Percentiles rank a stretch among this genome's conserved stretches.
Conservation (phyloP, 2,113 vertebrate genomes). For the Bos javanicus region DNA sequence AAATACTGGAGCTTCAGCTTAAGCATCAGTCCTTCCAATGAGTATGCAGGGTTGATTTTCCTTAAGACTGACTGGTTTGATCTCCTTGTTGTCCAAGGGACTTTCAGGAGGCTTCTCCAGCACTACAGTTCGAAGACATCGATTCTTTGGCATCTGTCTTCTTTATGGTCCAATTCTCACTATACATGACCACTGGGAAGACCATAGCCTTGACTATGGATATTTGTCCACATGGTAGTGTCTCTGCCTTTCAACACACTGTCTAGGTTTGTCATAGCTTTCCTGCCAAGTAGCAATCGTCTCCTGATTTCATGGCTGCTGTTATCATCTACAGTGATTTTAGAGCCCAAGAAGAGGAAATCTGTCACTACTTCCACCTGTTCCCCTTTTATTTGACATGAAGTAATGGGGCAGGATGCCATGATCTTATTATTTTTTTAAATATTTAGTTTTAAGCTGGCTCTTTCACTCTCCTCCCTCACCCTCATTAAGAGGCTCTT, state of each 20-base stretch:
- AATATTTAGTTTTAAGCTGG: neutral
- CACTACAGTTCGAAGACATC: accelerated
- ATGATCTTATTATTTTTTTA: neutral
- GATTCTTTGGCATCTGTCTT: neutral
- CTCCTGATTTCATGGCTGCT: neutral
- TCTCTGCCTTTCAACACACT: neutral
- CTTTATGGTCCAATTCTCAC: neutral
- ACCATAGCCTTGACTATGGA: neutral
- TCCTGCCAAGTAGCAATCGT: neutral
- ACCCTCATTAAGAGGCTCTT: neutral
- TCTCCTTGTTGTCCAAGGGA: neutral
- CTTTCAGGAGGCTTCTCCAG: neutral
- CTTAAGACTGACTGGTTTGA: neutral
- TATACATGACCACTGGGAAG: neutral
- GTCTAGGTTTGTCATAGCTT: neutral
- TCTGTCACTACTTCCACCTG: neutral
- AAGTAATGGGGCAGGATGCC: neutral
- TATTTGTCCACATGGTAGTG: neutral
- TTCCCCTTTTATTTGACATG: neutral
- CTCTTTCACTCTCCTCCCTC: neutral
- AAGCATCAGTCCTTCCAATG: neutral
- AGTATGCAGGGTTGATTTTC: neutral
- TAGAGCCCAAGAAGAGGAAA: neutral
- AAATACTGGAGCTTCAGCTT: neutral
- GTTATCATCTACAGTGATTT: neutral